phyloP scores from a whole-genome alignment of 1,140 invertebrate genomes.

The Drosophila pallidifrons region DNA sequence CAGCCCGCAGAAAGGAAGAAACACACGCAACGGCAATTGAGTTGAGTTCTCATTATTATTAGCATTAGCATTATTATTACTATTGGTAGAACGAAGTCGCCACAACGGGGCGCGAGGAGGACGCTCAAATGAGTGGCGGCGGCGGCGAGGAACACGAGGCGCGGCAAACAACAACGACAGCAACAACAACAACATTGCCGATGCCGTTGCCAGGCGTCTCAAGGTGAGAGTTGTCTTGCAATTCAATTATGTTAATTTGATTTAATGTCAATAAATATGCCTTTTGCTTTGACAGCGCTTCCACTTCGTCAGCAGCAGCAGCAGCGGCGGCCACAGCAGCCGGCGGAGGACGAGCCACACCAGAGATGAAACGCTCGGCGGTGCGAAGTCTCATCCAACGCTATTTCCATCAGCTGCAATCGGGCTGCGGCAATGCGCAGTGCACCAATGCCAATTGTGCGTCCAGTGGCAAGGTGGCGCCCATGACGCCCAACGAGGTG shows the following conservation, averaged over 20 bases:
- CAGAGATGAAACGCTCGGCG: constrained; percentile 94
- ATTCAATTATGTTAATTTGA: constrained; percentile 2
- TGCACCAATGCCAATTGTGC: constrained; percentile 95
- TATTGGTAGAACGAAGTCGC: constrained; percentile 21
- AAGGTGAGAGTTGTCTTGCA: constrained; percentile 46
- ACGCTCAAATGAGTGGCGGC: constrained; percentile 66
- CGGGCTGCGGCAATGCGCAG: constrained; percentile 94
- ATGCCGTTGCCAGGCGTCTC: constrained; percentile 68
- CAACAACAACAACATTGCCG: constrained; percentile 6
- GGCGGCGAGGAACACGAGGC: constrained; percentile 54
- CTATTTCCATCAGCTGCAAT: constrained; percentile 96
- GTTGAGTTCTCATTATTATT: too few relatives aligned
- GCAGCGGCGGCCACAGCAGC: not conserved
- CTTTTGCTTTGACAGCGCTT: constrained; percentile 46
- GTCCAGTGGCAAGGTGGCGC: constrained; percentile 93
- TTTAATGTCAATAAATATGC: not conserved
- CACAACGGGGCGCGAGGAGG: constrained; percentile 3
- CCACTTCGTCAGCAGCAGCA: constrained; percentile 52
- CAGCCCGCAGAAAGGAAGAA: not conserved
- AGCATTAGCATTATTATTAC: constrained; percentile 1
- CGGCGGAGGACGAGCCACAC: constrained; percentile 72
- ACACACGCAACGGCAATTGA: constrained; percentile 9
- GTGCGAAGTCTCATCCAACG: constrained; percentile 95
- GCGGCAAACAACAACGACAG: constrained; percentile 34
- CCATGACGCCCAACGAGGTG: constrained; percentile 94